A percentile compares a stretch with the other conserved stretches of the same genome.
Conservation (phyloP, 2,888 invertebrate species). For the Ganaspis brasiliensis region DNA sequence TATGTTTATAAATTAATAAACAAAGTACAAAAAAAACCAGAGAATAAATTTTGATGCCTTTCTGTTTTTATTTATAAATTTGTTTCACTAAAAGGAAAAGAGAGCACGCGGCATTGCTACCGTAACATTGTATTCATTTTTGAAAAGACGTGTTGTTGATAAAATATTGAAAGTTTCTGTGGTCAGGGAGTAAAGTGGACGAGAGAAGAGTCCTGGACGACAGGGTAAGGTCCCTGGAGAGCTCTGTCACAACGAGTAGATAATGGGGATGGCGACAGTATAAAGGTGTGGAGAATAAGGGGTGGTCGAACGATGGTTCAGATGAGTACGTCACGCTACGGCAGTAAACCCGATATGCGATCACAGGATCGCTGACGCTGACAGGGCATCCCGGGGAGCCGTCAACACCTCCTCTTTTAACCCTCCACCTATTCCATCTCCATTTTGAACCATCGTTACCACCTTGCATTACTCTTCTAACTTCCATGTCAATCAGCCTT, state of each 20-base stretch:
- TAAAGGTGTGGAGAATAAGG: slow-evolving; percentile 64
- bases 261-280: slow-evolving; percentile 77
- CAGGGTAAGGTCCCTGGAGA: slow-evolving; percentile 73
- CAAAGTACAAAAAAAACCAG: too few relatives aligned
- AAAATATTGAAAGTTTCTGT: slow-evolving; percentile 53
- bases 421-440: slow-evolving; percentile 61
- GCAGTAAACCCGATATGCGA: slow-evolving; percentile 78
- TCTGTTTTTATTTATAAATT: not conserved
- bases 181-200: slow-evolving; percentile 57
- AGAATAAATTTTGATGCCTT: not conserved
- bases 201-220: slow-evolving; percentile 50
- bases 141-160: slow-evolving; percentile 33
- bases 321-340: slow-evolving; percentile 79
- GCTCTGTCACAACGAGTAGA: slow-evolving; percentile 79
- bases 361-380: slow-evolving; percentile 77
- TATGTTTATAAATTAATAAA: too few relatives aligned
- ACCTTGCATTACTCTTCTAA: slow-evolving; percentile 54
- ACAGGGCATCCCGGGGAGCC: slow-evolving; percentile 79
- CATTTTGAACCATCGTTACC: slow-evolving; percentile 59
- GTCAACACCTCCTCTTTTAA: slow-evolving; percentile 77
- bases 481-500: slow-evolving; percentile 38
- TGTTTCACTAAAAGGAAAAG: not conserved
- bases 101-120: not conserved
- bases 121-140: not conserved
- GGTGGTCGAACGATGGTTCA: slow-evolving; percentile 69